phyloP scores from a whole-genome alignment of 2,113 vertebrate genomes.

The Scopus umbretta region DNA sequence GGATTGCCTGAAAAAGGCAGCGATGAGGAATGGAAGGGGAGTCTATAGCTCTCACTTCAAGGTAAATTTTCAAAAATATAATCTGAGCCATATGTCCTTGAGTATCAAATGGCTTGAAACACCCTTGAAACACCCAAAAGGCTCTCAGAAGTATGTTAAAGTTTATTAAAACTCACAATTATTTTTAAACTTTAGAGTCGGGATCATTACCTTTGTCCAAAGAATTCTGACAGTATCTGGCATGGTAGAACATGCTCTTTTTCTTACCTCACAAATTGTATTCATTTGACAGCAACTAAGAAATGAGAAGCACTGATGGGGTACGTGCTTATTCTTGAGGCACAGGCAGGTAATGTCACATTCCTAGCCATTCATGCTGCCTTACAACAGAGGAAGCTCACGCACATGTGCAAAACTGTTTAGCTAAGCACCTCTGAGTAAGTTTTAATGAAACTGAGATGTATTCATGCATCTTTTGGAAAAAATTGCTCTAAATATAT shows the following conservation, averaged over 20 bases:
- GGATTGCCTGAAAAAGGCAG: background rate
- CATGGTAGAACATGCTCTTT: background rate
- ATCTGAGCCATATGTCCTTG: background rate
- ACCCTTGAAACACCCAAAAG: background rate
- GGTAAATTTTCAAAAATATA: background rate
- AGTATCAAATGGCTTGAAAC: background rate
- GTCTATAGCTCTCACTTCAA: background rate
- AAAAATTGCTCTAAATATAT: background rate
- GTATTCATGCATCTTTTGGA: background rate
- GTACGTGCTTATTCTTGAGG: background rate
- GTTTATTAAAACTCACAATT: background rate
- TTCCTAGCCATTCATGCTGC: background rate
- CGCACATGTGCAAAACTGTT: background rate
- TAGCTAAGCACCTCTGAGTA: background rate
- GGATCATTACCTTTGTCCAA: background rate
- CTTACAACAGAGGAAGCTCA: background rate
- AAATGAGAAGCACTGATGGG: background rate
- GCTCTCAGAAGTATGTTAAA: background rate
- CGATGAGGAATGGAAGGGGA: background rate
- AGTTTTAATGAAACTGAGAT: background rate
- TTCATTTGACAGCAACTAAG: background rate
- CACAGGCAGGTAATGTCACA: background rate
- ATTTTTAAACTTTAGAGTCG: background rate
- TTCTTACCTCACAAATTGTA: background rate
- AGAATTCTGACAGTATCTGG: background rate